Base-by-base conservation (phyloP, 1,140 invertebrate genomes). In the Agrypnia vestita region DNA sequence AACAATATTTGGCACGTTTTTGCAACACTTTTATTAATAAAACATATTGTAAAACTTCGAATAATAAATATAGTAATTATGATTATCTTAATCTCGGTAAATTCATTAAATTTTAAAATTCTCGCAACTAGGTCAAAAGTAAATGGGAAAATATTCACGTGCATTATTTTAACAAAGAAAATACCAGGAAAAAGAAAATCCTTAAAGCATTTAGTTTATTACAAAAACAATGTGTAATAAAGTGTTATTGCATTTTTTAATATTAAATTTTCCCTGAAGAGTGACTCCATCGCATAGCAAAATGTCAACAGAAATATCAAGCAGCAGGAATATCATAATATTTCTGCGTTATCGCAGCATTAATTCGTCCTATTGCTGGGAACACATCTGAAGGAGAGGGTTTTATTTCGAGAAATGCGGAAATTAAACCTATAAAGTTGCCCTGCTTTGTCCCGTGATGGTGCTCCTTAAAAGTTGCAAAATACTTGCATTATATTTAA, bases 361-460 rank as follows among this genome's bases (percentile, higher is more conserved):
- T 76, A 80, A 80, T 71, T 74, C 71, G 64, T 62, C 25, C 25
- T 71, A 44, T 43, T 43, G 55, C 13, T 12, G 9, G 64, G 19
- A 46, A 74, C 56, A 56, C 46, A 46, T 74, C 21, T 15, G 6
- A 35, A 49, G 25, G 25, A 74, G 51, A 0, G 76, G 53, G 51
- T 82, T 69, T 78, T 78, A 79, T 82, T 75, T 76, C 21, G 71
- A 44, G 72, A 75, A 81, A 79, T 74, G 72, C 80, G 80, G 80
- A 82, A 82, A 82, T 82, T 82, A 82, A 82, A 82, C 74, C 76
- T 79, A 82, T 82, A 82, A 82, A 79, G 55, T 15, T 64, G 10
- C 78, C 73, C 44, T n/a, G 59, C 6, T 17, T 49, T 76, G 61
- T 80, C 56, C 75, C 71, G 47, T 59, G 78, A 80, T 80, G 44